A percentile compares a stretch with the other conserved stretches of the same genome.
phyloP scores from a whole-genome alignment of 2,888 invertebrate genomes.

The Parnassius orleans region DNA sequence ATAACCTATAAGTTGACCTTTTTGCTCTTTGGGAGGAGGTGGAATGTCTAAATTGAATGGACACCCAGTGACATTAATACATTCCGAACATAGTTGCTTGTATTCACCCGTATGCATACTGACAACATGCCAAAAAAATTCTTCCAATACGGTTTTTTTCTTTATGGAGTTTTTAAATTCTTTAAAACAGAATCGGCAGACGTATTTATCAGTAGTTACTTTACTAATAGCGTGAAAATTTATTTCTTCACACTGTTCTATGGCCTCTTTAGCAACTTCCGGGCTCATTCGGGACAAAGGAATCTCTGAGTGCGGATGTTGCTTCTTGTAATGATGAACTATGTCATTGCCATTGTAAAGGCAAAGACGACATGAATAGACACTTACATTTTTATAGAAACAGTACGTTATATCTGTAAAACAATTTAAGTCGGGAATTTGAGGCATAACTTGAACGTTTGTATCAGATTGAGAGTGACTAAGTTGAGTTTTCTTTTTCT shows the following conservation, averaged over 20 bases:
- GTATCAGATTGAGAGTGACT: conserved; percentile 31
- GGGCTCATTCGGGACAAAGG: conserved; percentile 82
- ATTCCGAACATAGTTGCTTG: conserved; percentile 83
- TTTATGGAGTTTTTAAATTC: conserved; percentile 45
- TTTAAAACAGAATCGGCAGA: conserved; percentile 67
- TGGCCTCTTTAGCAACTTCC: conserved; percentile 74
- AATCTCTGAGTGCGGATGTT: conserved; percentile 84
- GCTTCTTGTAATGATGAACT: conserved; percentile 83
- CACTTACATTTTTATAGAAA: conserved; percentile 53
- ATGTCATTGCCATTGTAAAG: conserved; percentile 80
- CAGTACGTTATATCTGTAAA: conserved; percentile 71
- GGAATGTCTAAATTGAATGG: conserved; percentile 64
- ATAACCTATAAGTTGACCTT: conserved; percentile 78
- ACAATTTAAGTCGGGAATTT: conserved; percentile 50
- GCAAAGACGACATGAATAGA: conserved; percentile 83
- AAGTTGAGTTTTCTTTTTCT: conserved; percentile 50
- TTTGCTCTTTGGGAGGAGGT: conserved; percentile 58
- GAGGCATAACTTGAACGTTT: conserved; percentile 9
- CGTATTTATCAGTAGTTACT: conserved; percentile 56
- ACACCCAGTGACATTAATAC: conserved; percentile 61
- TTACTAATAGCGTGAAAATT: conserved; percentile 59
- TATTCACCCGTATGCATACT: conserved; percentile 90
- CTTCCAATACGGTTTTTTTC: conserved; percentile 51
- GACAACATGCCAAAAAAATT: conserved; percentile 86
- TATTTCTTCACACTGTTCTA: conserved; percentile 73